Base-by-base conservation (phyloP, 1,140 invertebrate genomes). In the Eriocheir sinensis region DNA sequence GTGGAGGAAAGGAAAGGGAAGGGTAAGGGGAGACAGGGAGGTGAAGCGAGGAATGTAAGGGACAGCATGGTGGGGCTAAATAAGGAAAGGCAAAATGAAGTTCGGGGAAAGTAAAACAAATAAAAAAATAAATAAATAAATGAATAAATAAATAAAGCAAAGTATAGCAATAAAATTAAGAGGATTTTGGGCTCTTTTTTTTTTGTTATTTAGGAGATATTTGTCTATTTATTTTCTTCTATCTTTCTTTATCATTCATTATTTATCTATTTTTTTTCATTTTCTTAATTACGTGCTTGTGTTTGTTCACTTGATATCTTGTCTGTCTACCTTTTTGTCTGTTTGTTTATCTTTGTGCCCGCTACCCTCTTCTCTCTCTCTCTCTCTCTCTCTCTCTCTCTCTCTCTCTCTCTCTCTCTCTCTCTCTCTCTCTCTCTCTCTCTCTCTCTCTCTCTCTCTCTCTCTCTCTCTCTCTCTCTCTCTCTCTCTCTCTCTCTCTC, bases 401-500 rank as follows among this genome's bases (percentile, higher is more conserved):
- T 72, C 0, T n/a, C 21, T 72, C 0, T 72, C 0, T 72, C 4
- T 72, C 60, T 72, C 21, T 21, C 4, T 21, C 21, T 72, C 60
- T 72, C 21, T 72, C 0, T 72, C 21, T 72, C 60, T n/a, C 60
- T 72, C 27, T 72, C 27, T n/a, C 60, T 72, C 60, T n/a, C 60
- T 12, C 60, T 72, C 21, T n/a, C 53, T 21, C 53, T 21, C 21
- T 21, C 53, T 21, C 21, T 72, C 60, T n/a, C 27, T 72, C 48
- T 53, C 48, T 72, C 60, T 72, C 60, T 72, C 60, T 72, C 60
- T 72, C 60, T 72, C 60, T 72, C 60, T 72, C 60, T 72, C 60
- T 72, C 60, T 72, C 60, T 72, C 60, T 72, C 60, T 72, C 60
- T 72, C 60, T 72, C 60, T 72, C 60, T 72, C 60, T 72, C 60